Conservation (phyloP, 2,888 invertebrate genomes). For the Mimas tiliae region DNA sequence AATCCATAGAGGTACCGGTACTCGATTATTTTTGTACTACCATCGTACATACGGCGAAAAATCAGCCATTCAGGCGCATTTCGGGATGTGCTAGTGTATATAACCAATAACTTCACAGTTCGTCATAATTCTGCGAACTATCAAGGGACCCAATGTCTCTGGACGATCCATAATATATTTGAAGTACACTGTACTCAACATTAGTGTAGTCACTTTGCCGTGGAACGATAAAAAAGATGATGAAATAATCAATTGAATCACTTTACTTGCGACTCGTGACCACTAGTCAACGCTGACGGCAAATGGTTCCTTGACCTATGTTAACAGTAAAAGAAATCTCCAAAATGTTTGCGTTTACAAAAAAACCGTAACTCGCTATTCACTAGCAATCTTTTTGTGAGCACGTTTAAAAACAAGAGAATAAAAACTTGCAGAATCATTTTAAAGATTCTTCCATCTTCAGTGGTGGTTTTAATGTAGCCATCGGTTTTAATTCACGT, state of each 20-base stretch:
- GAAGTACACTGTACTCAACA: no score
- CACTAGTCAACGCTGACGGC: not conserved
- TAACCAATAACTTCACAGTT: no score
- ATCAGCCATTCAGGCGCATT: no score
- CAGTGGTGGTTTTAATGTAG: not conserved
- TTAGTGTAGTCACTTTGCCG: no score
- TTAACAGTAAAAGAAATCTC: slow-evolving; percentile 15
- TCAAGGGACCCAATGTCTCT: no score
- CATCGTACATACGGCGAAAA: no score
- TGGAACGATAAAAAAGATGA: no score
- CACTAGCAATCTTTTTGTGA: not conserved
- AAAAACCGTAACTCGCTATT: slow-evolving; percentile 5
- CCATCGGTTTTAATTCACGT: slow-evolving; percentile 38
- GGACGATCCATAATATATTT: no score
- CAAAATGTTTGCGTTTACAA: slow-evolving; percentile 14
- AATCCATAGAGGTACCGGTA: no score
- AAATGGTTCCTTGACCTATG: slow-evolving; percentile 21
- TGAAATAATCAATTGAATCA: not conserved
- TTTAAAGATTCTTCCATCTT: not conserved
- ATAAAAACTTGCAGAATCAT: not conserved
- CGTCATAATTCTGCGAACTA: no score
- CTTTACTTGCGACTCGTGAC: not conserved
- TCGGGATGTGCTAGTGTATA: no score
- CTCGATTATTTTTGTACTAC: no score
- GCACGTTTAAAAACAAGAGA: not conserved